Conservation (phyloP, 2,888 invertebrate species). For the Melinaea menophilus region DNA sequence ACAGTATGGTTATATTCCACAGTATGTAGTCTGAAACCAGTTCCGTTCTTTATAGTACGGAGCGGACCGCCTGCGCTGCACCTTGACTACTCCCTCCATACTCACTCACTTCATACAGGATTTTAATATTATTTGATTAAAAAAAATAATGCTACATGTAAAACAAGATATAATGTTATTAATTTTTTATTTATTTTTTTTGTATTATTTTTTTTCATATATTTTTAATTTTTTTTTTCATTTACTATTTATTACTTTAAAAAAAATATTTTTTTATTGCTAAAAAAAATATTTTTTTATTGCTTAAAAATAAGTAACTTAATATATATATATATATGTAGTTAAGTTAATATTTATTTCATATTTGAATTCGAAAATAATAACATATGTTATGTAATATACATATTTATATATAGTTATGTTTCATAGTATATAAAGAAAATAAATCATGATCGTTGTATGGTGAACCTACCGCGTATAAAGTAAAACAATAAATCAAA, state of each 20-base stretch:
- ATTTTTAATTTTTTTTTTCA: too few species aligned
- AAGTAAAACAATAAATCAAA: conserved; percentile 60
- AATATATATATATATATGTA: too few species aligned
- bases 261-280: too few species aligned
- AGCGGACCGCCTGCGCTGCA: conserved; percentile 75
- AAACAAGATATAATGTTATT: not conserved
- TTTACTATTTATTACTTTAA: too few species aligned
- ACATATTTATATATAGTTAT: too few species aligned
- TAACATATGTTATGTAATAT: too few species aligned
- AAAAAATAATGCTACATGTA: not conserved
- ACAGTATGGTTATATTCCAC: conserved; percentile 46
- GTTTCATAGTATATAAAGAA: too few species aligned
- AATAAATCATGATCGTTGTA: not conserved
- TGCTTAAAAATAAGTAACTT: too few species aligned
- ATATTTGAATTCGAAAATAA: too few species aligned
- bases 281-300: too few species aligned
- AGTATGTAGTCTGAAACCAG: conserved; percentile 58
- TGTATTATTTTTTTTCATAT: not conserved
- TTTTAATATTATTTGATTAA: not conserved
- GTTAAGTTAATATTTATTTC: too few species aligned
- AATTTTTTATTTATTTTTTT: too few species aligned
- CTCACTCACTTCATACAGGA: not conserved
- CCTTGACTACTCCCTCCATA: conserved; percentile 50
- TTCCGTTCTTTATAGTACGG: conserved; percentile 71
- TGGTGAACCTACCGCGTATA: conserved; percentile 53